phyloP scores from a whole-genome alignment of 2,888 invertebrate genomes.

The Erebia palarica region DNA sequence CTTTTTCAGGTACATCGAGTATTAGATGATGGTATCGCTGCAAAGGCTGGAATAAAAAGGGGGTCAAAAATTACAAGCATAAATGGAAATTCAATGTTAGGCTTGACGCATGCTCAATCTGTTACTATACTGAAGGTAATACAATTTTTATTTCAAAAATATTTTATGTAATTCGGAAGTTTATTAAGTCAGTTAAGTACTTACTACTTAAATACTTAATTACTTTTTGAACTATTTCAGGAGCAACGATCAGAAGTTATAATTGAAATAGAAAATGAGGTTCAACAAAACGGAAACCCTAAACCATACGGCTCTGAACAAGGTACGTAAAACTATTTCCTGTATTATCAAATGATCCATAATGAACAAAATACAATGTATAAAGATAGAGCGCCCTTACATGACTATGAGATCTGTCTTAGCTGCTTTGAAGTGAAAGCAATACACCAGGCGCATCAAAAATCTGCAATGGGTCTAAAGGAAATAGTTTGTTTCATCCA shows the following conservation, averaged over 20 bases:
- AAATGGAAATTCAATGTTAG: conserved; percentile 91
- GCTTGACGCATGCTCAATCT: conserved; percentile 93
- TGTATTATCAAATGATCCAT: neutral
- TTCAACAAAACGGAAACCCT: conserved; percentile 54
- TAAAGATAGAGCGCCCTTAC: too few species aligned
- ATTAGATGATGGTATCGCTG: conserved; percentile 92
- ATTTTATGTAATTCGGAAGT: neutral
- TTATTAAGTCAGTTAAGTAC: neutral
- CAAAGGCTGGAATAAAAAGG: conserved; percentile 92
- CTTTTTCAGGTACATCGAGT: conserved; percentile 91
- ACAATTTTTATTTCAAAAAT: neutral
- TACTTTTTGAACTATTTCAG: conserved; percentile 59
- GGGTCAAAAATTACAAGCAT: conserved; percentile 95
- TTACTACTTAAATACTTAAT: neutral
- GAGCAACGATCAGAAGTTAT: conserved; percentile 90
- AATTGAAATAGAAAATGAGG: conserved; percentile 86
- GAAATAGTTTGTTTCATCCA: too few species aligned
- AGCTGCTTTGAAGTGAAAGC: too few species aligned
- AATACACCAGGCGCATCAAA: too few species aligned
- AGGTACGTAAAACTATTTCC: conserved; percentile 51
- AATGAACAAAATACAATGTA: too few species aligned
- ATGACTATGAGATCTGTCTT: too few species aligned
- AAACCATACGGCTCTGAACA: conserved; percentile 73
- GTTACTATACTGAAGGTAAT: conserved; percentile 91
- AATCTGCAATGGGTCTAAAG: too few species aligned